Evolutionary conservation across 2,797 vertebrate genomes (phyloP), one percentile per base, ranked within the genome.

Genomic region (Sebastes dallii): DNA sequence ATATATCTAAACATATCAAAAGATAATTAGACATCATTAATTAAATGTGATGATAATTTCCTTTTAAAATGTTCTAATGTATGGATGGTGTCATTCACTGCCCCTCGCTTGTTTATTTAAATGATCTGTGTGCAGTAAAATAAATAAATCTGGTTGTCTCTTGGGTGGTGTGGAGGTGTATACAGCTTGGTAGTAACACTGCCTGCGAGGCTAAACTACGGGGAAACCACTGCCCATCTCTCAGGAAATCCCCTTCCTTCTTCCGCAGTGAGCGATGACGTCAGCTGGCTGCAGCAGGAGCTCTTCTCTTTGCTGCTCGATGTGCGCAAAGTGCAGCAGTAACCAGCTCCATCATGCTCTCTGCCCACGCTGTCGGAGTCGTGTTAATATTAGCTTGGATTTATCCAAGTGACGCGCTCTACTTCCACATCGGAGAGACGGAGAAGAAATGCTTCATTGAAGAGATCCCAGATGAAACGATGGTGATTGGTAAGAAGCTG

Each of bases 361-460:
- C 56, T 13, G 8, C 81, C 13, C 25, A 84, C 4, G 79, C 83
- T 4, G 52, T 83, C 39, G 87, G 69, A 22, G 13, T 94, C 75
- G 30, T 92, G 59, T 67, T 93, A 10, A 9, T 86, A 0, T 29
- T 91, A 14, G 76, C 90, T 50, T 94, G 92, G 77, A 82, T 94
- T 9, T 77, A 82, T 52, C 83, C 94, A 22, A 85, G 89, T 22
- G 61, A 73, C 4, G 95, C 94, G 0, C 96, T 98, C 1, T 98
- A 98, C 60, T 98, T 99, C 82, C 98, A 98, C 86, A 98, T 99
- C 30, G 97, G 97, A 20, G 98, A 98, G 92, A 98, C 97, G 1
- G 97, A 98, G 94, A 98, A 98, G 72, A 97, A 97, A 76, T 98
- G 97, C 79, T 98, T 98, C 90, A 98, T 97, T 78, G 97, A 98